Evolutionary conservation across 2,113 vertebrate species (phyloP), one percentile per base, ranked within the genome.

Genomic region (Phalacrocorax carbo): DNA sequence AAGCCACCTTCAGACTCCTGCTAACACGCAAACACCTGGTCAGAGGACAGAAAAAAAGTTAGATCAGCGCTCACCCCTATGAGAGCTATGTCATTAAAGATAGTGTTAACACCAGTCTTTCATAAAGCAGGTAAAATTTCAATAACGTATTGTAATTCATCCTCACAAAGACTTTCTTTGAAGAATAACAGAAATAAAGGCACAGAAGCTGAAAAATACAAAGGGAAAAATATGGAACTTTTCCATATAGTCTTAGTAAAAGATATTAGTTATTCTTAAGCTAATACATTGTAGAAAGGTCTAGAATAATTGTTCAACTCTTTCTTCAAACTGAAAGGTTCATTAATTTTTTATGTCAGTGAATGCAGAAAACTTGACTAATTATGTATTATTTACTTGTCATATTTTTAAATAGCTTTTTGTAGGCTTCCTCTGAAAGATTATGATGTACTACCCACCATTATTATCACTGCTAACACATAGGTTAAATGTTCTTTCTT

Each of bases 371-470:
- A 96, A 93, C 30, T 62, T 91, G 52, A 82, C 84, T 96, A 95
- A 96, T 97, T 95, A 91, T 72, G 87, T 92, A 92, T 86, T 97
- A 92, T 96, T 94, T 95, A 96, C 92, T 95, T 96, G 96, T 88
- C 95, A 93, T 82, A 70, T 64, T 84, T 95, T 93, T 23, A 92
- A 95, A 92, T 49, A 87, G 83, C 44, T 91, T 95, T 94, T 55
- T 81, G 30, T 65, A 86, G 30, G 48, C 57, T 79, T 77, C 27
- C 25, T 86, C 57, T 82, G 65, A 91, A 88, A 72, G 77, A 81
- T 69, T 88, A 68, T 65, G 86, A 65, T 80, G 54, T 72, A 51
- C 32, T 76, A 77, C 44, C 44, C 76, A 75, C 61, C 48, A 84
- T 75, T 92, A 94, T 57, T 66, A 82, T 69, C 83, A 65, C 30